Conservation (phyloP, 2,888 invertebrate genomes). For the Hirtodrosophila duncani region DNA sequence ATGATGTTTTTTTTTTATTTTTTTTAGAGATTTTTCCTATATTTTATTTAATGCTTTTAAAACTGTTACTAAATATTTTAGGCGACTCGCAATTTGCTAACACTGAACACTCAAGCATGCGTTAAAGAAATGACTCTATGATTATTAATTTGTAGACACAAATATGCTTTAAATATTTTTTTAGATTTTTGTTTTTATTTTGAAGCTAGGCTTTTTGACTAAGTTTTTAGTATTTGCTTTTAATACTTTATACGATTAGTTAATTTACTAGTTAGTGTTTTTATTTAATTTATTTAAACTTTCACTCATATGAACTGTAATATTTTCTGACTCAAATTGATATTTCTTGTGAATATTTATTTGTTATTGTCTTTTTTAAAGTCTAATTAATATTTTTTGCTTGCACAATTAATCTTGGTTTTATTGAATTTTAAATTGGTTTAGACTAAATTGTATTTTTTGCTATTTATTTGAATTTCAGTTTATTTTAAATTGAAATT, state of each 20-base stretch:
- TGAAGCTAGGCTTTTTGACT: slow-evolving; percentile 45
- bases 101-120: slow-evolving; percentile 50
- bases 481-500: slow-evolving; percentile 38
- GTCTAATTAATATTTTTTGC: no score
- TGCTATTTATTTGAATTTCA: no score
- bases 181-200: slow-evolving; percentile 10
- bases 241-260: slow-evolving; percentile 4
- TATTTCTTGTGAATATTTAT: no score
- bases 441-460: no score
- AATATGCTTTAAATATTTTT: slow-evolving; percentile 23
- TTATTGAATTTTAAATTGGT: no score
- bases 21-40: slow-evolving; percentile 39
- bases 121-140: no score
- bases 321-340: no score
- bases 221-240: slow-evolving; percentile 5
- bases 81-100: slow-evolving; percentile 36
- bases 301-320: no score
- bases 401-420: no score
- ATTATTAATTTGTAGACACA: no score
- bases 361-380: no score
- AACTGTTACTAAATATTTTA: neutral
- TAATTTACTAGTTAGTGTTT: slow-evolving; percentile 28
- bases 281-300: no score
- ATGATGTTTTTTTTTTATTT: slow-evolving; percentile 15
- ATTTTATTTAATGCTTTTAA: slow-evolving; percentile 2